Percentiles rank a stretch among this genome's conserved stretches.
Evolutionary conservation across 2,888 invertebrate species (phyloP).

Genomic region (Drosophila aldrichi): DNA sequence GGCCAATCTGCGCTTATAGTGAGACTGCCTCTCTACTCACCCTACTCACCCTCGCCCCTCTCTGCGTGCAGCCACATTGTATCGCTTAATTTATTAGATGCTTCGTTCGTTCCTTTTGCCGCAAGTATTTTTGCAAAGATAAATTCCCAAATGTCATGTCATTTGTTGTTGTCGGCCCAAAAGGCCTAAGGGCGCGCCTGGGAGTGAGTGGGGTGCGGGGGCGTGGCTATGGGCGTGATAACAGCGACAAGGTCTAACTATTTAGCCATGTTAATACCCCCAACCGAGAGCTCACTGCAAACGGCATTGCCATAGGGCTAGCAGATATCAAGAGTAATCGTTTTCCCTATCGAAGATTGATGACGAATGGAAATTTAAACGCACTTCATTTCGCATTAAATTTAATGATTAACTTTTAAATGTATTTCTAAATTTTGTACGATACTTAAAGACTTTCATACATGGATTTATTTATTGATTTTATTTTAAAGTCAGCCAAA

Average conservation of each 20-base stretch:
- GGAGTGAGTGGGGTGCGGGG: no score
- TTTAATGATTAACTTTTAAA: background rate
- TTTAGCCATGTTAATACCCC: constrained; percentile 34
- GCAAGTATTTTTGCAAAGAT: constrained; percentile 72
- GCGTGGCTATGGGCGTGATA: constrained; percentile 22
- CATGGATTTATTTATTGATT: constrained; percentile 4
- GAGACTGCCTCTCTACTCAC: background rate
- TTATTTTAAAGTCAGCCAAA: background rate
- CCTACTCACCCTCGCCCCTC: background rate
- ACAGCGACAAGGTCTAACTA: constrained; percentile 28
- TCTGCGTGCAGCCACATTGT: constrained; percentile 30
- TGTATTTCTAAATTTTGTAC: background rate
- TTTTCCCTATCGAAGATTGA: background rate
- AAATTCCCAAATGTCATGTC: constrained; percentile 70
- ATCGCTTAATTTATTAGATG: constrained; percentile 68
- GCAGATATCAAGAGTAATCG: constrained; percentile 1
- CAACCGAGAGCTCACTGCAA: constrained; percentile 9
- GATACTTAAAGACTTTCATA: background rate
- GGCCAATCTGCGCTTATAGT: constrained; percentile 59
- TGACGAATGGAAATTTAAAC: constrained; percentile 1
- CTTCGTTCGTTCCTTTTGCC: constrained; percentile 51
- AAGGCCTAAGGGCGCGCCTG: constrained; percentile 16
- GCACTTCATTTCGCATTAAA: background rate
- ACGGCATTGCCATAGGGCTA: constrained; percentile 14
- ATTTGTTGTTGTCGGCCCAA: constrained; percentile 60